Conservation (phyloP, 2,113 vertebrate species). For the Calidris pugnax region DNA sequence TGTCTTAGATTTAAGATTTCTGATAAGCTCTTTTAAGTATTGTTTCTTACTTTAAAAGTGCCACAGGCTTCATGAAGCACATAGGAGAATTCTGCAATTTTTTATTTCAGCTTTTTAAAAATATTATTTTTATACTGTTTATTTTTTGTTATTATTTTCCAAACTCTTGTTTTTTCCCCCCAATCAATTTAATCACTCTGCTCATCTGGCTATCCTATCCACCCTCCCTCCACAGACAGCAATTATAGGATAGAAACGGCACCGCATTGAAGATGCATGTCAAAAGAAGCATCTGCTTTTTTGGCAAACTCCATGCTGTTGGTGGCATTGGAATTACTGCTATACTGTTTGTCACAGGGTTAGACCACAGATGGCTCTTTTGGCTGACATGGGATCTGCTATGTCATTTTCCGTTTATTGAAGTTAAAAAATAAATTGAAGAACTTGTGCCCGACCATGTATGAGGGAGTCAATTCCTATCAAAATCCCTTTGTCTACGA, state of each 20-base stretch:
- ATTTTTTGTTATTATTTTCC: not conserved
- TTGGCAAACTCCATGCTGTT: conserved; percentile 60
- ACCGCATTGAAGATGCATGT: conserved; percentile 12
- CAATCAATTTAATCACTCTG: not conserved
- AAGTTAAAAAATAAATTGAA: conserved; percentile 49
- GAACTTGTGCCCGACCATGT: not conserved
- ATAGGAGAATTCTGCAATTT: not conserved
- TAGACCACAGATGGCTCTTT: conserved; percentile 66
- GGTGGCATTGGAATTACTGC: conserved; percentile 62
- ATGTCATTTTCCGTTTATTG: conserved; percentile 50
- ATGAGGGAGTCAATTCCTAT: not conserved
- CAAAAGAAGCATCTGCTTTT: conserved; percentile 72
- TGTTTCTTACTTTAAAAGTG: not conserved
- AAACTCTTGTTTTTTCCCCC: not conserved
- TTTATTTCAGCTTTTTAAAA: not conserved
- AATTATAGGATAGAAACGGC: conserved; percentile 35
- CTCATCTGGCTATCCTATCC: conserved; percentile 17
- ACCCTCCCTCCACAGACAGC: not conserved
- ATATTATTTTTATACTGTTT: not conserved
- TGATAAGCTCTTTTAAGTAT: not conserved
- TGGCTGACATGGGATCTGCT: conserved; percentile 59
- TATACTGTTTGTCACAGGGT: conserved; percentile 58
- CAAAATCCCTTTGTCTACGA: not conserved
- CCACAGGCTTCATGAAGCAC: not conserved
- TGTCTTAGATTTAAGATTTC: not conserved